Percentiles rank a stretch among this genome's conserved stretches.
phyloP scores from a whole-genome alignment of 2,113 vertebrate species.

The Trogon surrucura region DNA sequence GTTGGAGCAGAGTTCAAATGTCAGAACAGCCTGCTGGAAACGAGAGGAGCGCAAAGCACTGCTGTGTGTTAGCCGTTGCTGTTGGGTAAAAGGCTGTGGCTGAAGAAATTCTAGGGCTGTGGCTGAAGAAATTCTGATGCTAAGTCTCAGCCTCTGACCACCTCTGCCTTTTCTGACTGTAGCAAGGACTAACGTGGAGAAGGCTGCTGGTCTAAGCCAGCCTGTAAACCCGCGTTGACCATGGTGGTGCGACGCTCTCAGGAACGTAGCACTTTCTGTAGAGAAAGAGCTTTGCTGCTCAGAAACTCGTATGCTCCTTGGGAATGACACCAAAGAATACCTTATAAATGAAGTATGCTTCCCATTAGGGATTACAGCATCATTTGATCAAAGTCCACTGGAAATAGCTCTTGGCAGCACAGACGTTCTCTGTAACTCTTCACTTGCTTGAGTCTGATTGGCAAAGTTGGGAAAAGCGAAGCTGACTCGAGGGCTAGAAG shows the following conservation, averaged over 20 bases:
- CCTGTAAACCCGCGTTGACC: not conserved
- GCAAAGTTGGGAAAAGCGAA: not conserved
- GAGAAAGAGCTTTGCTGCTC: constrained; percentile 29
- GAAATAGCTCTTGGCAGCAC: constrained; percentile 79
- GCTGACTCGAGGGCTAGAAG: not conserved
- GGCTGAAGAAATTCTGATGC: not conserved
- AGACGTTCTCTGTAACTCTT: constrained; percentile 70
- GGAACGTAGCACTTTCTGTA: not conserved
- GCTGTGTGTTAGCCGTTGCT: not conserved
- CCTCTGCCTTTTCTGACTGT: not conserved
- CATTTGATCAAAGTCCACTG: constrained; percentile 82
- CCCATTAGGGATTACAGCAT: constrained; percentile 81
- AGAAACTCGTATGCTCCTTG: constrained; percentile 67
- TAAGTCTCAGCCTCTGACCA: not conserved
- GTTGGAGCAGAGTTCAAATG: not conserved
- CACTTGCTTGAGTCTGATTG: not conserved
- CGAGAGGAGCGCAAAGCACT: not conserved
- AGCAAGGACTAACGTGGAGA: not conserved
- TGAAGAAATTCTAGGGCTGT: not conserved
- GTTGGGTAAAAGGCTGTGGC: not conserved
- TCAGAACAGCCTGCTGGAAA: constrained; percentile 12
- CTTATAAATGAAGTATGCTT: constrained; percentile 81
- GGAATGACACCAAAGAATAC: constrained; percentile 82
- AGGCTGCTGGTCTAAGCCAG: not conserved
- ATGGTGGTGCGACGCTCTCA: not conserved